Evolutionary conservation across 2,113 vertebrate species (phyloP).

Genomic region (Pongo pygmaeus): DNA sequence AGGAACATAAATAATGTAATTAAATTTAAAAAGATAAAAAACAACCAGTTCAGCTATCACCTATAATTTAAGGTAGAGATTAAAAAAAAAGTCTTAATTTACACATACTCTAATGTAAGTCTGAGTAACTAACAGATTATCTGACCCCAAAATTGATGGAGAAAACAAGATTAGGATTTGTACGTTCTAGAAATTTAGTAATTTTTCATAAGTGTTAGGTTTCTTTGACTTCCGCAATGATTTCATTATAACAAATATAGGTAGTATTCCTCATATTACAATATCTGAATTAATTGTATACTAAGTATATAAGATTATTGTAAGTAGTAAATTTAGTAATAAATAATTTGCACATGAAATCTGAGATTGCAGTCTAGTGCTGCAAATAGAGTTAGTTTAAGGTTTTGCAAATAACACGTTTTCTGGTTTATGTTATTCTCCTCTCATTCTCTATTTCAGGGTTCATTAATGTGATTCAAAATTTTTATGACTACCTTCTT

Average conservation of each 20-base stretch:
- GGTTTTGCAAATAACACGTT: background rate
- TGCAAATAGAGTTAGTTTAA: background rate
- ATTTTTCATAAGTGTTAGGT: background rate
- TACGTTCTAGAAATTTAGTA: background rate
- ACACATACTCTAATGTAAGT: background rate
- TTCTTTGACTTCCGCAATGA: background rate
- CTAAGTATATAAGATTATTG: background rate
- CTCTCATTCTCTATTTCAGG: background rate
- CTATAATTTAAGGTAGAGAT: background rate
- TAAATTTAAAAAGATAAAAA: background rate
- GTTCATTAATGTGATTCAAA: background rate
- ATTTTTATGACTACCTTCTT: background rate
- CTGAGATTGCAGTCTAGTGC: background rate
- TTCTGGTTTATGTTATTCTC: background rate
- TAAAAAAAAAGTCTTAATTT: background rate
- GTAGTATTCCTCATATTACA: background rate
- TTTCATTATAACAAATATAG: background rate
- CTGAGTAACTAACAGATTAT: background rate
- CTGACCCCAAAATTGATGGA: background rate
- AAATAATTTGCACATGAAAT: constrained; percentile 24
- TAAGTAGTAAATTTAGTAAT: background rate
- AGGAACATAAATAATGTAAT: background rate
- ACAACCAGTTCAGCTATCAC: background rate
- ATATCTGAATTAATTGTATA: background rate
- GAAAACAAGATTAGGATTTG: background rate